Evolutionary conservation across 2,113 vertebrate genomes (phyloP), one percentile per base, ranked within the genome.

Genomic region (Sinocyclocheilus anophthalmus): DNA sequence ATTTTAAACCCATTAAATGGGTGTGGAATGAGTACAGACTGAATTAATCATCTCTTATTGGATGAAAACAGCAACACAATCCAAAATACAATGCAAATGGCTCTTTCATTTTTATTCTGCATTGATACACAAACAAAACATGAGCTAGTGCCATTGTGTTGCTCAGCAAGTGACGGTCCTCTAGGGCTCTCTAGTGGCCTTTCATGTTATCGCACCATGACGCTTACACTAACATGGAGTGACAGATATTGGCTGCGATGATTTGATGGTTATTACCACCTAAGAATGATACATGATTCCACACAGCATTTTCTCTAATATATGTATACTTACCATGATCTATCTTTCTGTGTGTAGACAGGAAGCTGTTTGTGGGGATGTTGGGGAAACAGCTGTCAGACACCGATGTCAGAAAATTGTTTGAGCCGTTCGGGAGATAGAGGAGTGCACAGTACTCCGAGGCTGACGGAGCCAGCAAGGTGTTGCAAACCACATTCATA

Each of bases 331-430:
- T 20, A 48, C 63, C n/a, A 24, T 42, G 50, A 53, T 73, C 24
- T 37, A 20, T 78, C 6, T 83, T 48, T 81, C 39, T 76, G 30
- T 48, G 61, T 85, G 96, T 97, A 96, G 97, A 98, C 94, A 98
- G 98, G 96, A 99, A 99, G 96, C 95, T 98, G 93, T 99, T 99
- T 94, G 96, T 99, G 91, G 97, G 97, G 88, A 98, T 98, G 95
- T 96, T 99, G 93, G 97, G 97, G 72, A 96, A 97, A 87, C 96
- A 98, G 94, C 96, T 98, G 95, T 96, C 97, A 79, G 97, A 98
- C 90, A 90, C 96, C 3, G 97, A 98, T 76, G 96, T 99, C 84
- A 96, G 96, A 61, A 97, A 97, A 86, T 96, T 99, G 90, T 99
- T 98, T 0, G 97, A 98, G 91, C 95, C 97, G 33, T 98, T 98